Evolutionary conservation across 1,140 invertebrate species (phyloP).

Genomic region (Drosophila orosa): DNA sequence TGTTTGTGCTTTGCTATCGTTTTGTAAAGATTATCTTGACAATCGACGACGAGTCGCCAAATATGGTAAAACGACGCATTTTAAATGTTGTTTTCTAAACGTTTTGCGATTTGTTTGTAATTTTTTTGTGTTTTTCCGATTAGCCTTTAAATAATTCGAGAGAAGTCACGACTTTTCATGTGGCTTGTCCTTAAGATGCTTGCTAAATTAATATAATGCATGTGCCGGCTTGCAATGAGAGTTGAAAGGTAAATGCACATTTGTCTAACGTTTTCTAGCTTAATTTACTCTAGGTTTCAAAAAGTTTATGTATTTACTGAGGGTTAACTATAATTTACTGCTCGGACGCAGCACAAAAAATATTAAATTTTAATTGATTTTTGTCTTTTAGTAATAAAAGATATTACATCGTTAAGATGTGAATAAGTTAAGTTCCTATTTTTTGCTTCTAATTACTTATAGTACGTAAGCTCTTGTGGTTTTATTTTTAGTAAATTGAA

Average conservation of each 20-base stretch:
- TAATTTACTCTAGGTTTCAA: not conserved
- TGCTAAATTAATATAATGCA: constrained; percentile 12
- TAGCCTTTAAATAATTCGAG: constrained; percentile 57
- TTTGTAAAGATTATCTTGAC: constrained; percentile 64
- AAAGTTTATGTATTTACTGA: not conserved
- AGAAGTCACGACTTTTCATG: constrained; percentile 44
- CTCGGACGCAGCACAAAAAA: not conserved
- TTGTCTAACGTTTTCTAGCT: not conserved
- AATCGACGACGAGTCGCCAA: constrained; percentile 49
- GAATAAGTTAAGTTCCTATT: not conserved
- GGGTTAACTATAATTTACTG: not conserved
- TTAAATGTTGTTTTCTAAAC: constrained; percentile 44
- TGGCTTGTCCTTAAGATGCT: constrained; percentile 45
- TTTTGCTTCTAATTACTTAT: not conserved
- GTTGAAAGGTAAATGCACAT: constrained; percentile 5
- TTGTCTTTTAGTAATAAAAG: not conserved
- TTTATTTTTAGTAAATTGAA: not conserved
- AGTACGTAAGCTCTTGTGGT: no score
- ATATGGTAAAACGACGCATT: constrained; percentile 59
- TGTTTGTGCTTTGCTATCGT: constrained; percentile 34
- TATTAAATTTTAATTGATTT: not conserved
- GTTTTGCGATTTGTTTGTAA: constrained; percentile 23
- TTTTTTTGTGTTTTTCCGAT: constrained; percentile 16
- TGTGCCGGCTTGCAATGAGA: constrained; percentile 7
- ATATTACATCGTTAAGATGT: not conserved